Evolutionary conservation across 2,113 vertebrate species (phyloP).

Genomic region (Tinamus guttatus): DNA sequence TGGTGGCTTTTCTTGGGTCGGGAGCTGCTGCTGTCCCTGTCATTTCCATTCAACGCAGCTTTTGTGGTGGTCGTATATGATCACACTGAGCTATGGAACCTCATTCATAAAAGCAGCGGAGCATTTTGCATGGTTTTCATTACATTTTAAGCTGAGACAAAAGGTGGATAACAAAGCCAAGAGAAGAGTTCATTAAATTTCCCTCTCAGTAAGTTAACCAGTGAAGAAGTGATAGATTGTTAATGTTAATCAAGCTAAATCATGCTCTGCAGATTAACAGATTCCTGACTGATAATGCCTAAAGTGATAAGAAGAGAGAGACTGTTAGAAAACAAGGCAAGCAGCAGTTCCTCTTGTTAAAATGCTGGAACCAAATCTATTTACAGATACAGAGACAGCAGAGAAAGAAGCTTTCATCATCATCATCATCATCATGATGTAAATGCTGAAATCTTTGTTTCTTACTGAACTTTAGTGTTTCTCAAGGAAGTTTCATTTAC

Average conservation of each 20-base stretch:
- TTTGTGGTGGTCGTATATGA: background rate
- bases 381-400: background rate
- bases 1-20: background rate
- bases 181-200: slow-evolving; percentile 47
- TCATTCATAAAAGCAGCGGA: background rate
- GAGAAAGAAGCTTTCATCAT: background rate
- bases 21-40: background rate
- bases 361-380: background rate
- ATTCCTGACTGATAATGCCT: background rate
- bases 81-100: background rate
- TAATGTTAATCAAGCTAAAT: slow-evolving; percentile 49
- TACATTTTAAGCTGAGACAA: slow-evolving; percentile 23
- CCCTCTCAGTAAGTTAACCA: slow-evolving; percentile 6
- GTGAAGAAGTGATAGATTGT: background rate
- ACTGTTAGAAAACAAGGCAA: background rate
- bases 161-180: slow-evolving; percentile 20
- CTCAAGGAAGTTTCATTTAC: background rate
- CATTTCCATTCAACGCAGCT: rapidly evolving
- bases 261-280: background rate
- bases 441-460: background rate
- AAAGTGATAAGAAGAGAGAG: background rate
- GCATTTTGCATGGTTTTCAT: background rate
- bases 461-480: background rate
- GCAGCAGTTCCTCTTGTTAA: background rate
- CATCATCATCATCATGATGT: rapidly evolving